These are phyloP conservation scores for Lagria hirta DNA, from an alignment of 2,888 invertebrate species.

Conservation along the genomic window DNA sequence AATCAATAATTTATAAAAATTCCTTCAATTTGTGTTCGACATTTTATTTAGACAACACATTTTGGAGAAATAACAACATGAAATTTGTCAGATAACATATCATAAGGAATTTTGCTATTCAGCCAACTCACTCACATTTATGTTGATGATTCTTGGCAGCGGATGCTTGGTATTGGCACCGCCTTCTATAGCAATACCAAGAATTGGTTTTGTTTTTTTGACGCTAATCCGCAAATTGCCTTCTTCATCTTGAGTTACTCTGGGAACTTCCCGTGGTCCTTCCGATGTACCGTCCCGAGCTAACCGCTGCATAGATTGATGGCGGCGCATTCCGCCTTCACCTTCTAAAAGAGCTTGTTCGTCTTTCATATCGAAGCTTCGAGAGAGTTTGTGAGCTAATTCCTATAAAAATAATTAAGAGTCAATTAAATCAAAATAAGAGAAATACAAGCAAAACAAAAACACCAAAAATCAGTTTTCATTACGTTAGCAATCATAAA, in stretches of 20 bases:
- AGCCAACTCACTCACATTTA: conserved; percentile 86
- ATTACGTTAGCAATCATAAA: too few species aligned
- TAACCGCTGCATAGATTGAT: conserved; percentile 77
- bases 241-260: conserved; percentile 81
- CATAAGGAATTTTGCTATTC: conserved; percentile 1
- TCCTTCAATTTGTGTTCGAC: too few species aligned
- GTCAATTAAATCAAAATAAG: too few species aligned
- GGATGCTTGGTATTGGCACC: conserved; percentile 95
- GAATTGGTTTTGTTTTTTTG: conserved; percentile 89
- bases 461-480: too few species aligned
- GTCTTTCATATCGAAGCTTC: conserved; percentile 88
- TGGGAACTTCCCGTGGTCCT: conserved; percentile 57
- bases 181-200: conserved; percentile 96
- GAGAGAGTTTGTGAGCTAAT: conserved; percentile 81
- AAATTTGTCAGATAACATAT: too few species aligned
- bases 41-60: too few species aligned
- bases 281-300: conserved; percentile 59
- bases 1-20: too few species aligned
- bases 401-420: conserved; percentile 59
- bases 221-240: conserved; percentile 87
- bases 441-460: too few species aligned
- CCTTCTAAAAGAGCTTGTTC: conserved; percentile 73
- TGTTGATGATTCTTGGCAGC: conserved; percentile 92
- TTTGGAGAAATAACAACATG: too few species aligned
- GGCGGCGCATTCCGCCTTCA: conserved; percentile 64